phyloP scores from a whole-genome alignment of 2,797 vertebrate species.

The Phoebastria nigripes region DNA sequence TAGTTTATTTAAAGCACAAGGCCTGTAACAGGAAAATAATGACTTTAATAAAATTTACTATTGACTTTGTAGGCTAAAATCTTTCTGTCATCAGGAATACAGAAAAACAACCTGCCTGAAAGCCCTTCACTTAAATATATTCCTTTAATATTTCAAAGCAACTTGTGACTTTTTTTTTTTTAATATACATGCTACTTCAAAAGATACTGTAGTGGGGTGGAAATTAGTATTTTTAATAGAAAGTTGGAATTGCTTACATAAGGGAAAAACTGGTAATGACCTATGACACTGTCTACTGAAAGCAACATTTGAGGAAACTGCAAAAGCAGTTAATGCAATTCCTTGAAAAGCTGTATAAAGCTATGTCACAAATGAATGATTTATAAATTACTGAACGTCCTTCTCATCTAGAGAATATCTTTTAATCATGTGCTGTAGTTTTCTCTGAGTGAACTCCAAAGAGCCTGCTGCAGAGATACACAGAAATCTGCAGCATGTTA shows the following conservation, averaged over 20 bases:
- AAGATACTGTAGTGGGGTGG: constrained; percentile 71
- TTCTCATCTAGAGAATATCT: constrained; percentile 76
- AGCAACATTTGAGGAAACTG: constrained; percentile 73
- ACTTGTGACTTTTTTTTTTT: constrained; percentile 70
- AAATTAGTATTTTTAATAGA: constrained; percentile 82
- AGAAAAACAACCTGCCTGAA: constrained; percentile 76
- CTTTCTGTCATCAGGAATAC: constrained; percentile 78
- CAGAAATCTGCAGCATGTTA: constrained; percentile 70
- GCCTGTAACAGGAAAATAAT: constrained; percentile 81
- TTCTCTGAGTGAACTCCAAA: constrained; percentile 65
- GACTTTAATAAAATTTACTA: constrained; percentile 85
- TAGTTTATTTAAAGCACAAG: constrained; percentile 79
- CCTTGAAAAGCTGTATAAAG: constrained; percentile 74
- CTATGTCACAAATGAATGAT: constrained; percentile 77
- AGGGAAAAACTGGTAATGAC: constrained; percentile 76
- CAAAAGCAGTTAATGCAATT: constrained; percentile 73
- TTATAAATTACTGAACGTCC: constrained; percentile 77
- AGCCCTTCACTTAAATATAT: constrained; percentile 80
- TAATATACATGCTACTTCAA: constrained; percentile 76
- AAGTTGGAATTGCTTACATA: constrained; percentile 77
- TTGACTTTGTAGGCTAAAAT: constrained; percentile 83
- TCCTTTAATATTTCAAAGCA: constrained; percentile 84
- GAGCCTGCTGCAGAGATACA: constrained; percentile 51
- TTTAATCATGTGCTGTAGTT: constrained; percentile 71
- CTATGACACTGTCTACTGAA: constrained; percentile 73